Evolutionary conservation across 2,797 vertebrate genomes (phyloP), one percentile per base, ranked within the genome.

Genomic region (Danio tinwini): DNA sequence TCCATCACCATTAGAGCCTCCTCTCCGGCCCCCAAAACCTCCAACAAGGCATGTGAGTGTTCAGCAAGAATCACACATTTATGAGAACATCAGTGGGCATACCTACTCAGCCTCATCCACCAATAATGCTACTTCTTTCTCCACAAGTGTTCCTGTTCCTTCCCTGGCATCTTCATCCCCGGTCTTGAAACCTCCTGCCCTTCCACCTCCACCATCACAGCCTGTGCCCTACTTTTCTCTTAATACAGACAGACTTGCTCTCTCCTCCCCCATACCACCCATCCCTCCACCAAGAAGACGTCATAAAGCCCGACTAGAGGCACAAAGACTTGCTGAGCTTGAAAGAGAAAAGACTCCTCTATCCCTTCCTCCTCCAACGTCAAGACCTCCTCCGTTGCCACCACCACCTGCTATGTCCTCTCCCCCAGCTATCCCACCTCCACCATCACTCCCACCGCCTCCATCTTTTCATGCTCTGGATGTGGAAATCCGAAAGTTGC

Each of bases 21-120:
- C 93, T 40, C 93, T 92, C 0, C 88, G 92, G 64, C 94, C 93
- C 6, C 93, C 94, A 29, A 94, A 94, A 84, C 94, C 94, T 71
- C 93, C 93, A 0, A 91, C 85, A 0, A 93, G 93, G 59, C 90
- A 93, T 8, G 87, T 89, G 77, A 93, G 92, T 5, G 90, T 92
- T 62, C 93, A 85, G 84, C 90, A 91, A 5, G 93, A 93, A 84
- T 89, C 91, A 65, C 93, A 94, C 86, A 92, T 91, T 19, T 95
- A 94, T 83, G 92, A 94, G 75, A 94, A 93, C 74, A 93, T 94
- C 80, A 92, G 89, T 84, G 88, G 90, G 65, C 90, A 91, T 84
- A 72, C 69, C 17, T 59, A 83, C 52, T 77, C 69, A 9, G 72
- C 76, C 29, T 82, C 76, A 52, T 84, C 82, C 47, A 86, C 87